Evolutionary conservation across 2,888 invertebrate genomes (phyloP).

Genomic region (Dryobota labecula): DNA sequence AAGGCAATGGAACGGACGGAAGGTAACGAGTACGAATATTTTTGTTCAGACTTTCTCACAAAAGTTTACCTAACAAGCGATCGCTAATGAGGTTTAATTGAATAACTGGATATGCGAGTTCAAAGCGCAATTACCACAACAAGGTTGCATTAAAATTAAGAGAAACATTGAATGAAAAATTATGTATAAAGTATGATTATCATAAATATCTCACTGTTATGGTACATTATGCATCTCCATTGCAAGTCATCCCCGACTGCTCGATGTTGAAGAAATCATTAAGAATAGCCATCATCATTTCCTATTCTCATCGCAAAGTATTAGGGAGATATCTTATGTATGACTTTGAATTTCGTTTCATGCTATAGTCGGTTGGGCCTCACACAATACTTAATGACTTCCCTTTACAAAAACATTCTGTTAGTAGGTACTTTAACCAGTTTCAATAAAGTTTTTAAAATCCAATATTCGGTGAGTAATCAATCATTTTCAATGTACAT

Average conservation of each 20-base stretch:
- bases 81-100: constrained; percentile 61
- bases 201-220: constrained; percentile 26
- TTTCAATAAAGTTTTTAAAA: background rate
- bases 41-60: constrained; percentile 48
- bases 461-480: constrained; percentile 1
- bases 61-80: constrained; percentile 54
- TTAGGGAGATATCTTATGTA: constrained; percentile 38
- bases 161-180: constrained; percentile 7
- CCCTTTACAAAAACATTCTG: background rate
- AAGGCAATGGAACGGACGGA: constrained; percentile 51
- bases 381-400: background rate
- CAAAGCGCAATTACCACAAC: constrained; percentile 30
- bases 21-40: constrained; percentile 45
- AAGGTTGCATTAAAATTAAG: constrained; percentile 38
- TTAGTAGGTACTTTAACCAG: background rate
- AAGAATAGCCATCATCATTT: constrained; percentile 49
- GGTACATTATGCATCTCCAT: constrained; percentile 23
- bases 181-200: constrained; percentile 22
- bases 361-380: constrained; percentile 1
- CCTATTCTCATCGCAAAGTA: constrained; percentile 50
- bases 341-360: constrained; percentile 30
- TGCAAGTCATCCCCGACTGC: constrained; percentile 58
- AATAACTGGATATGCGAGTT: constrained; percentile 47
- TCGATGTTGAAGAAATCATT: constrained; percentile 42
- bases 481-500: constrained; percentile 13